Evolutionary conservation across 2,888 invertebrate genomes (phyloP), one percentile per base, ranked within the genome.

Genomic region (Pristionchus maxplancki): DNA sequence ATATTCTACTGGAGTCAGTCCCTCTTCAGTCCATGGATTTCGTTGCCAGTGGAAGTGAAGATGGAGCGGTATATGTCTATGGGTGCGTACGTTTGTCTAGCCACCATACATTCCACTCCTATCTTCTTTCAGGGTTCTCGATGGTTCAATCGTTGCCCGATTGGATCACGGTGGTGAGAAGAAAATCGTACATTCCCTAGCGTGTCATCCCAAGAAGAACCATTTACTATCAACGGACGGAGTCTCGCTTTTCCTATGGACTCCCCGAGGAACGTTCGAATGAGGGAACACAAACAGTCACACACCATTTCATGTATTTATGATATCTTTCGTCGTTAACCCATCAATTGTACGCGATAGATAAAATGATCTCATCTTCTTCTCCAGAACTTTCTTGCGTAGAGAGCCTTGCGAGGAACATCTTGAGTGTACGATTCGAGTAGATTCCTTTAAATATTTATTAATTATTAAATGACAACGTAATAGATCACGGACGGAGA

Each of bases 21-120:
- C 58, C 81, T n/a, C 97, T 97, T 95, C 96, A 96, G 88, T 97
- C 96, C 90, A 98, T 99, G 95, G 97, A 97, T 82, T 96, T 97
- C 92, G 96, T 99, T 78, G 95, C 98, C 71, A 97, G 97, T 34
- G 99, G 99, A 0, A 98, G 98, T 0, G 97, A 97, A 24, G 97
- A 97, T 90, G 98, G 98, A 0, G 96, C 96, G 91, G 95, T 98
- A 11, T 97, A 97, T 95, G 96, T 97, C 92, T 99, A 98, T 97
- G 97, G 98, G 95, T 96, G 98, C 78, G 96, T 98, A 50, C 0
- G n/a, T 24, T 53, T 44, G 53, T 9, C 5, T 53, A 34, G 67
- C 8, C n/a, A 24, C 40, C 28, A 53, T 44, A n/a, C 15, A 71
- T 86, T 53, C 17, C 17, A 2, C n/a, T 24, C 28, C 1, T 88